These are phyloP conservation scores for Prietella phreatophila DNA, from an alignment of 2,113 vertebrate species.

Conservation along the genomic window DNA sequence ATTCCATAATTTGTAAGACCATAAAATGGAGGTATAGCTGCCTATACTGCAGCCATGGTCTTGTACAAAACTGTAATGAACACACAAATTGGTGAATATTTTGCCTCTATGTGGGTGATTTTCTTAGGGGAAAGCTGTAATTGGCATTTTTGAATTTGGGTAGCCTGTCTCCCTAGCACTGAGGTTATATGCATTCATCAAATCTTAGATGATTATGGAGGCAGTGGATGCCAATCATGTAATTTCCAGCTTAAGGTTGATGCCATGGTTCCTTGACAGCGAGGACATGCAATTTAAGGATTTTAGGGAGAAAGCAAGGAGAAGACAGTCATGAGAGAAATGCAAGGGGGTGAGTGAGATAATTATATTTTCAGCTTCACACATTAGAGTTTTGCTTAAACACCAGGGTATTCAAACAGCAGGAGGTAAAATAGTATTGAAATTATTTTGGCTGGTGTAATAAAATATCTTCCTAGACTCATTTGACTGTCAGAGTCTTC, in stretches of 20 bases:
- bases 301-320: constrained; percentile 42
- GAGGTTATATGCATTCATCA: constrained; percentile 47
- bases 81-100: constrained; percentile 71
- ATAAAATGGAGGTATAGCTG: constrained; percentile 59
- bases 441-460: constrained; percentile 43
- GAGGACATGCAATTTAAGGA: constrained; percentile 43
- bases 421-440: constrained; percentile 42
- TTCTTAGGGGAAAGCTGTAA: constrained; percentile 65
- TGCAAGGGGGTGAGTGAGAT: constrained; percentile 47
- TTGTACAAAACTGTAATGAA: constrained; percentile 68
- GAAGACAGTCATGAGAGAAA: constrained; percentile 36
- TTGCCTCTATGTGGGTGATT: constrained; percentile 69
- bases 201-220: constrained; percentile 56
- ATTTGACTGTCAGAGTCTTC: constrained; percentile 29
- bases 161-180: constrained; percentile 31
- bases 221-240: constrained; percentile 51
- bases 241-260: constrained; percentile 44
- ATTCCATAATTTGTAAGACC: constrained; percentile 59
- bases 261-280: constrained; percentile 39
- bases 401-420: constrained; percentile 42
- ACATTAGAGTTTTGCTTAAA: constrained; percentile 40
- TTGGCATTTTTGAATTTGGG: constrained; percentile 59
- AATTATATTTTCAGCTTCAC: constrained; percentile 49
- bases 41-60: constrained; percentile 65
- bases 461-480: constrained; percentile 25